Evolutionary conservation across 1,140 invertebrate genomes (phyloP), one percentile per base, ranked within the genome.

Genomic region (Caenorhabditis brenneri): DNA sequence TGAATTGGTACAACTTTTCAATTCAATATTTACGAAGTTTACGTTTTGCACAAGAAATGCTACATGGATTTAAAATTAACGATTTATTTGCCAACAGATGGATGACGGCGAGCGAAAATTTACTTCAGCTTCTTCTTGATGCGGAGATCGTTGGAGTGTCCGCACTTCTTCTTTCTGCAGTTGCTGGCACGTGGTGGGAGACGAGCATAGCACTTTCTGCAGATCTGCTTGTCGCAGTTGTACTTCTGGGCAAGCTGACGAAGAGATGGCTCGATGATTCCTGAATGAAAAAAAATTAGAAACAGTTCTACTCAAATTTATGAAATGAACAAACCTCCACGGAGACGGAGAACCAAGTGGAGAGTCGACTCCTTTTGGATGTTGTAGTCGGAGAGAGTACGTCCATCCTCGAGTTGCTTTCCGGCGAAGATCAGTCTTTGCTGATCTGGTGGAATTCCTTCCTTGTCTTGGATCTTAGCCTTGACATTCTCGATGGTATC

Each of bases 101-200:
- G 53, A 60, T 22, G 33, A 60, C 24, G 27, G 39, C 49, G 36
- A 81, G 22, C 6, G 46, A 80, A 55, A 33, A 53, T 93, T n/a
- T 96, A 97, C 94, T 99, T 99, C 92, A 99, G 93, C 95, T 99
- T 99, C 97, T 99, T 99, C 93, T 99, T 99, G 89, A 97, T 96
- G 91, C 98, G 94, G 90, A 99, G 94, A 92, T 99, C 98, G 93
- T 97, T 99, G 86, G 97, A 98, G 92, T 99, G 97, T 84, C 98
- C 98, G 93, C 98, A 99, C 92, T 83, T 83, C 69, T 80, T 79
- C 82, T 83, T 83, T 79, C 82, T 94, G 92, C 98, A 99, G 92
- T 99, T 99, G 81, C 96, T 98, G 27, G 97, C 98, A 92, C 96
- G 92, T 81, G 96, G 97, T 92, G 98, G 97, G 87, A 99, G 94